Evolutionary conservation across 1,140 invertebrate species (phyloP).

Genomic region (Doryteuthis pealeii): DNA sequence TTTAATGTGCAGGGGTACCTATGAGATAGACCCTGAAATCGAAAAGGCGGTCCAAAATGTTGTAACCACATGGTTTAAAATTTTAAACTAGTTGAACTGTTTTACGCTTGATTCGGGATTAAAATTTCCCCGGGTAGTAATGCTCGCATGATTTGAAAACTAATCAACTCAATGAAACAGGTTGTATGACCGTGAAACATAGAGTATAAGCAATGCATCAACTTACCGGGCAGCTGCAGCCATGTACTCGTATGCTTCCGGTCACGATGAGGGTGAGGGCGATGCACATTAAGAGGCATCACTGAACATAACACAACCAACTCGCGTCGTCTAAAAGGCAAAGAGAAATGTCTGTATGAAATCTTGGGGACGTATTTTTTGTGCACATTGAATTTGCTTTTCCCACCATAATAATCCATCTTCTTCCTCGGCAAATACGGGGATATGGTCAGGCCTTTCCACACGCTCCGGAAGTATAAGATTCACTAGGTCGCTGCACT

Average conservation of each 20-base stretch:
- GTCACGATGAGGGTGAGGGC: conserved; percentile 2
- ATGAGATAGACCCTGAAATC: too few relatives aligned
- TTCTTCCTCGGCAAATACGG: conserved; percentile 9
- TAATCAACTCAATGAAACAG: too few relatives aligned
- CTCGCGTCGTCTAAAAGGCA: conserved; percentile 6
- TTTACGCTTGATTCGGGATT: too few relatives aligned
- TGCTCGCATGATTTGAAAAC: too few relatives aligned
- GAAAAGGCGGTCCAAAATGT: too few relatives aligned
- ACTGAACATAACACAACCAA: neutral
- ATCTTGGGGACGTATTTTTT: conserved; percentile 14
- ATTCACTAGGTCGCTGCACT: conserved; percentile 7
- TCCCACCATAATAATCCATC: neutral
- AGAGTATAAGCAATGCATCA: too few relatives aligned
- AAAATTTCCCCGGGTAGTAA: too few relatives aligned
- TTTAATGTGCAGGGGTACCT: too few relatives aligned
- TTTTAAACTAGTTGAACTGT: too few relatives aligned
- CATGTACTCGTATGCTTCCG: conserved; percentile 3
- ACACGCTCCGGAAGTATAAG: neutral
- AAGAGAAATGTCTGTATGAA: conserved; percentile 10
- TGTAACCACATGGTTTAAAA: too few relatives aligned
- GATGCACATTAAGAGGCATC: conserved; percentile 4
- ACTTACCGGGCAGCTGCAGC: conserved; percentile 10
- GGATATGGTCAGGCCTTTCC: neutral
- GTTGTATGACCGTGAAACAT: too few relatives aligned
- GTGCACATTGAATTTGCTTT: neutral